phyloP scores from a whole-genome alignment of 2,797 vertebrate genomes.

The Gambusia yucatana region DNA sequence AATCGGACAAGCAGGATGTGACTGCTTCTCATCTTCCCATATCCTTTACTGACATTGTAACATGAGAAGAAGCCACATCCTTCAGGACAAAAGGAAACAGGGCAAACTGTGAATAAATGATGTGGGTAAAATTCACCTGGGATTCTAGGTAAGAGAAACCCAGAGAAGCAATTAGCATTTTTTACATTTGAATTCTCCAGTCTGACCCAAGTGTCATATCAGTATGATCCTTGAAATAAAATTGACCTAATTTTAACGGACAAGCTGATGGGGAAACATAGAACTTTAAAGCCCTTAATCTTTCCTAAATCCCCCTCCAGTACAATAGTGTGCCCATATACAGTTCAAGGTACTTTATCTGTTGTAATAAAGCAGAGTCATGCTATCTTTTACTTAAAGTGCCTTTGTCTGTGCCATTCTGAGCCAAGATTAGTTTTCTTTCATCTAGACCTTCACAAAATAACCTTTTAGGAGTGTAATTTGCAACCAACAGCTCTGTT shows the following conservation, averaged over 20 bases:
- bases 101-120: slow-evolving; percentile 15
- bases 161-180: slow-evolving; percentile 36
- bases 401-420: slow-evolving; percentile 16
- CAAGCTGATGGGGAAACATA: slow-evolving; percentile 54
- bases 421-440: slow-evolving; percentile 35
- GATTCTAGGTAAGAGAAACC: slow-evolving; percentile 26
- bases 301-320: slow-evolving; percentile 51
- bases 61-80: neutral
- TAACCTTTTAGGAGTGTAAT: slow-evolving; percentile 47
- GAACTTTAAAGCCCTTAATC: slow-evolving; percentile 62
- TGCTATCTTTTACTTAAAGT: slow-evolving; percentile 35
- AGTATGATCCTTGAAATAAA: slow-evolving; percentile 59
- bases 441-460: slow-evolving; percentile 37
- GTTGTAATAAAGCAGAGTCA: slow-evolving; percentile 25
- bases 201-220: slow-evolving; percentile 48
- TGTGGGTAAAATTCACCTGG: slow-evolving; percentile 14
- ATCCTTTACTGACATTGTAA: slow-evolving; percentile 21
- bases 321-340: slow-evolving; percentile 43
- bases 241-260: slow-evolving; percentile 57
- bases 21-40: slow-evolving; percentile 21
- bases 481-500: slow-evolving; percentile 22
- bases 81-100: slow-evolving; percentile 3
- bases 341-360: slow-evolving; percentile 41
- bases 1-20: slow-evolving; percentile 1
- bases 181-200: slow-evolving; percentile 40